Conservation (phyloP, 1,140 invertebrate genomes). For the Acromyrmex heyeri region DNA sequence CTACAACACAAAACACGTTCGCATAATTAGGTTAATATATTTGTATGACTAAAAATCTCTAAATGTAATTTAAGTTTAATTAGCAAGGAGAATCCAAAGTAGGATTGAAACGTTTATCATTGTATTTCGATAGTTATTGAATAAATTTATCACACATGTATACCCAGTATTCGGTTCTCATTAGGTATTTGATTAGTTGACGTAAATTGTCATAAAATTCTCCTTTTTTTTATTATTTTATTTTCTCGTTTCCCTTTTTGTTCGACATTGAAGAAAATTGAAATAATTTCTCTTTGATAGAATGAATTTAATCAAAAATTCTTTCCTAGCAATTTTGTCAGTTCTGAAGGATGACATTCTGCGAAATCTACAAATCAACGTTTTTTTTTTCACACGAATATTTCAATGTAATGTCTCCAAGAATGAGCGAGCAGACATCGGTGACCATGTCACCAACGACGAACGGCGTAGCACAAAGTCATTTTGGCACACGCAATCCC, state of each 20-base stretch:
- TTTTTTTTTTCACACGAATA: constrained; percentile 28
- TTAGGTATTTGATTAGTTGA: too few relatives aligned
- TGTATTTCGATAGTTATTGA: too few relatives aligned
- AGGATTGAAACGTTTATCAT: too few relatives aligned
- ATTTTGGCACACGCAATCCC: constrained; percentile 64
- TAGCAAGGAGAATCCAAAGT: too few relatives aligned
- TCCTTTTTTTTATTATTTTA: background rate
- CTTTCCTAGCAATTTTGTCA: background rate
- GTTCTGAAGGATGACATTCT: constrained; percentile 15
- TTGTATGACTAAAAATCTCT: too few relatives aligned
- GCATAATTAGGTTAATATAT: too few relatives aligned
- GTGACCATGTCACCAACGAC: constrained; percentile 45
- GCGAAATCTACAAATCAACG: constrained; percentile 34
- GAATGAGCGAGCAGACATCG: constrained; percentile 47
- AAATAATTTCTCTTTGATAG: background rate
- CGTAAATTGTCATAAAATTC: background rate
- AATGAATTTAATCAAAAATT: constrained; percentile 15
- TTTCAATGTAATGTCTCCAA: constrained; percentile 50
- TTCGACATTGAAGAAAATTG: background rate
- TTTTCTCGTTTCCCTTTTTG: background rate
- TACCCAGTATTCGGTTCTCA: too few relatives aligned
- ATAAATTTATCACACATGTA: too few relatives aligned
- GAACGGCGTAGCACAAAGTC: constrained; percentile 40
- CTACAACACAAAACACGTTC: too few relatives aligned
- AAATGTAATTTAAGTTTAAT: too few relatives aligned